These are phyloP conservation scores for Phyllotis vaccarum DNA, from an alignment of 2,797 vertebrate species.

Conservation along the genomic window DNA sequence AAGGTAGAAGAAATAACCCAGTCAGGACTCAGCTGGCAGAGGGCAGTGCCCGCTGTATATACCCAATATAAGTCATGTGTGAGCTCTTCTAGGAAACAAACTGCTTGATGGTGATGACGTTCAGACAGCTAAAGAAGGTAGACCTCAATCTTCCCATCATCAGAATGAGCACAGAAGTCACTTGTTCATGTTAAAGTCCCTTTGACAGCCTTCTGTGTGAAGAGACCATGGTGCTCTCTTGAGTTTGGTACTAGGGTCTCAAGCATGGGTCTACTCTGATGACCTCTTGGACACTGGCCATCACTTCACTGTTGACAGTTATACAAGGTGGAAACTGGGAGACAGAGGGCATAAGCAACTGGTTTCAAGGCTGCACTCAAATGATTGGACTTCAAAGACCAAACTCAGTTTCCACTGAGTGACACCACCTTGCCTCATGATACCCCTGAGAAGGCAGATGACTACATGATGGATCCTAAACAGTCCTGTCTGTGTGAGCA, in stretches of 20 bases:
- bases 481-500: not conserved
- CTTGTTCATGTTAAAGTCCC: too few relatives aligned
- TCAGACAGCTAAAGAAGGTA: not conserved
- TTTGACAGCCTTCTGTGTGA: not conserved
- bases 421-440: not conserved
- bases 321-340: too few relatives aligned
- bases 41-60: not conserved
- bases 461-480: too few relatives aligned
- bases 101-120: not conserved
- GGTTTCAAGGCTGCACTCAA: not conserved
- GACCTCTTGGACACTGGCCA: not conserved
- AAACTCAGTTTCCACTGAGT: not conserved
- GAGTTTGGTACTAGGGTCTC: not conserved
- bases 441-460: not conserved
- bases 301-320: not conserved
- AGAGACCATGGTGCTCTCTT: not conserved
- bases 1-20: not conserved
- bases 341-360: not conserved
- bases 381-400: not conserved
- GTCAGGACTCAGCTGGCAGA: not conserved
- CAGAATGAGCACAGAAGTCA: too few relatives aligned
- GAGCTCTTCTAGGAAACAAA: not conserved
- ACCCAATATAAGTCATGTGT: accelerated
- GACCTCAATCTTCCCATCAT: too few relatives aligned
- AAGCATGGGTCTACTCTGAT: not conserved